These are phyloP conservation scores for Oryzias woworae DNA, from an alignment of 2,113 vertebrate genomes.

Conservation along the genomic window DNA sequence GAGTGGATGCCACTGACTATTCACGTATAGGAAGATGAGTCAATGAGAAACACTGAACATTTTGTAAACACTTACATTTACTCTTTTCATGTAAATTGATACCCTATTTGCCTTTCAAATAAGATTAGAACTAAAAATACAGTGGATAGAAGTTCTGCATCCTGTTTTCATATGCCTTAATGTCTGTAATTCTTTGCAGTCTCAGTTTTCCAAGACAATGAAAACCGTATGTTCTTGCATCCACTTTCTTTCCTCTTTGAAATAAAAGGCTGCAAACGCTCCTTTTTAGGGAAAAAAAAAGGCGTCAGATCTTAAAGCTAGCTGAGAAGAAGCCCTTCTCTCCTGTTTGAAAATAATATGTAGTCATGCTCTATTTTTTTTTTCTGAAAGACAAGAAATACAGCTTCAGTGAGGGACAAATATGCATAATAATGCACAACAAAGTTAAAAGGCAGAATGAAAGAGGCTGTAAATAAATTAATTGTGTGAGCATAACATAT, in stretches of 20 bases:
- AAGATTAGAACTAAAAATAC: conserved; percentile 74
- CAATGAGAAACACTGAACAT: conserved; percentile 61
- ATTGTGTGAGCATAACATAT: conserved; percentile 44
- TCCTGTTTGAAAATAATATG: conserved; percentile 44
- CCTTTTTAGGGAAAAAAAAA: conserved; percentile 37
- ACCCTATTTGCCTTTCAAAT: conserved; percentile 60
- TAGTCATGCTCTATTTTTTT: conserved; percentile 67
- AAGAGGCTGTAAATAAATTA: conserved; percentile 39
- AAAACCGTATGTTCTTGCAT: conserved; percentile 33
- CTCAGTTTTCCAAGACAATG: conserved; percentile 56
- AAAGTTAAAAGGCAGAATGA: conserved; percentile 54
- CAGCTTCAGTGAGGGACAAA: conserved; percentile 45
- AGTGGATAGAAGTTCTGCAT: conserved; percentile 56
- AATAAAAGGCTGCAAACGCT: conserved; percentile 45
- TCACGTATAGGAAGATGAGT: conserved; percentile 66
- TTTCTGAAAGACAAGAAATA: conserved; percentile 59
- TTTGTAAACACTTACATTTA: conserved; percentile 46
- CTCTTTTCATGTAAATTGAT: conserved; percentile 50
- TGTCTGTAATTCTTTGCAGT: conserved; percentile 39
- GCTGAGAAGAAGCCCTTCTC: conserved; percentile 48
- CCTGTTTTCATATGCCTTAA: conserved; percentile 52
- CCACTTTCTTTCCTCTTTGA: conserved; percentile 38
- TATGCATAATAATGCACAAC: conserved; percentile 53
- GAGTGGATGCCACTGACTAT: conserved; percentile 65
- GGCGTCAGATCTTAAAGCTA: conserved; percentile 48